Evolutionary conservation across 2,797 vertebrate species (phyloP).

Genomic region (Simalia tracyae): DNA sequence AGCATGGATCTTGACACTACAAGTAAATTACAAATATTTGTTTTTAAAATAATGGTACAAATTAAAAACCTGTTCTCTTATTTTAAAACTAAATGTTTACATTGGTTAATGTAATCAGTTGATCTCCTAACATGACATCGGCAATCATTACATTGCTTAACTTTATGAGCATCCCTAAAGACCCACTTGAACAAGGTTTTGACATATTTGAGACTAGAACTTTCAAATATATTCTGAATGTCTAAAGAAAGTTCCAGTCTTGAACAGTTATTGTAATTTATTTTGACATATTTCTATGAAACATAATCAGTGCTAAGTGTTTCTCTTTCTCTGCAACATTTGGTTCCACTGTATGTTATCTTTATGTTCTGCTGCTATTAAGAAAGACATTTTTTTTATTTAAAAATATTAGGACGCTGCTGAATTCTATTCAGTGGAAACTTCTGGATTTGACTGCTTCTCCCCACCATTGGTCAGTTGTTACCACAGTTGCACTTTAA

Average conservation of each 20-base stretch:
- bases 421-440: slow-evolving; percentile 17
- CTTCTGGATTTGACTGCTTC: neutral
- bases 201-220: slow-evolving; percentile 1
- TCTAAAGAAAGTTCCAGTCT: neutral
- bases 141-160: neutral
- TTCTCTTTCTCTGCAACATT: neutral
- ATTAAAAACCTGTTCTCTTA: neutral
- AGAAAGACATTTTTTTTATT: neutral
- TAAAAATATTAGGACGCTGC: slow-evolving; percentile 5
- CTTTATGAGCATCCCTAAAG: neutral
- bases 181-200: neutral
- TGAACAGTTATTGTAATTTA: neutral
- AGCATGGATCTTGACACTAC: neutral
- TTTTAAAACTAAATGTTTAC: neutral
- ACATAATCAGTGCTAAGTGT: neutral
- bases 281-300: neutral
- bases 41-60: neutral
- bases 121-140: neutral
- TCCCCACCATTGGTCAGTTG: neutral
- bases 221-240: neutral
- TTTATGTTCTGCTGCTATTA: neutral
- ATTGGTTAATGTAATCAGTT: neutral
- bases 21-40: neutral
- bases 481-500: slow-evolving; percentile 7
- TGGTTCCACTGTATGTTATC: neutral